phyloP scores from a whole-genome alignment of 1,140 invertebrate genomes.

The Bombus terrestris region DNA sequence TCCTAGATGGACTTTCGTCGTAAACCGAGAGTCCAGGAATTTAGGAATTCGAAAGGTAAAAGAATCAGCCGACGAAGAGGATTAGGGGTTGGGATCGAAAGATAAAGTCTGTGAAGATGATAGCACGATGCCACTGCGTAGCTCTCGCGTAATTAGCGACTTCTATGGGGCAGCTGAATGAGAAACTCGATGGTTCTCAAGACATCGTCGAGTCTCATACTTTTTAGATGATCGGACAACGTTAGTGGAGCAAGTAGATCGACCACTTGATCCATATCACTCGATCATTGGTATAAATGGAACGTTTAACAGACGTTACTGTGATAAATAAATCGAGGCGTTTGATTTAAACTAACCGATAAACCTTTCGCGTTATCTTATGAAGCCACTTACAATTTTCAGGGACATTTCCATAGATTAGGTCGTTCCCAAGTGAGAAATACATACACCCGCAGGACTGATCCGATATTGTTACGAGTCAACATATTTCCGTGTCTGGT shows the following conservation, averaged over 20 bases:
- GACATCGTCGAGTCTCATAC: background rate
- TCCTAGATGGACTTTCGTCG: slow-evolving; percentile 61
- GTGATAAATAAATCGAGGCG: background rate
- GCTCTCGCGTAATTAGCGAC: slow-evolving; percentile 64
- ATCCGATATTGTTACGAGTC: slow-evolving; percentile 8
- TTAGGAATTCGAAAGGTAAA: slow-evolving; percentile 48
- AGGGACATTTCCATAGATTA: background rate
- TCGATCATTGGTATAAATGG: background rate
- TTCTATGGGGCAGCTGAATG: slow-evolving; percentile 60
- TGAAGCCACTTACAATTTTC: background rate
- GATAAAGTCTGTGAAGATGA: slow-evolving; percentile 55
- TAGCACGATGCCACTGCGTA: slow-evolving; percentile 47
- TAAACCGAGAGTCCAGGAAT: slow-evolving; percentile 59
- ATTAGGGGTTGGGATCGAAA: slow-evolving; percentile 44
- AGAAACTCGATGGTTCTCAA: slow-evolving; percentile 54
- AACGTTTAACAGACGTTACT: background rate
- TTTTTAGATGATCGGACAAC: background rate
- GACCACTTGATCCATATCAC: background rate
- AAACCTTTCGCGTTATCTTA: too few species aligned
- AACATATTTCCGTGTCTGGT: slow-evolving; percentile 71
- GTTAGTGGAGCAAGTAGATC: background rate
- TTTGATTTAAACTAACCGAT: background rate
- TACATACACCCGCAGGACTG: background rate
- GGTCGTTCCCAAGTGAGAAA: background rate
- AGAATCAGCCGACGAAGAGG: slow-evolving; percentile 4